Evolutionary conservation across 2,113 vertebrate species (phyloP), one percentile per base, ranked within the genome.

Genomic region (Poeciliopsis retropinna): DNA sequence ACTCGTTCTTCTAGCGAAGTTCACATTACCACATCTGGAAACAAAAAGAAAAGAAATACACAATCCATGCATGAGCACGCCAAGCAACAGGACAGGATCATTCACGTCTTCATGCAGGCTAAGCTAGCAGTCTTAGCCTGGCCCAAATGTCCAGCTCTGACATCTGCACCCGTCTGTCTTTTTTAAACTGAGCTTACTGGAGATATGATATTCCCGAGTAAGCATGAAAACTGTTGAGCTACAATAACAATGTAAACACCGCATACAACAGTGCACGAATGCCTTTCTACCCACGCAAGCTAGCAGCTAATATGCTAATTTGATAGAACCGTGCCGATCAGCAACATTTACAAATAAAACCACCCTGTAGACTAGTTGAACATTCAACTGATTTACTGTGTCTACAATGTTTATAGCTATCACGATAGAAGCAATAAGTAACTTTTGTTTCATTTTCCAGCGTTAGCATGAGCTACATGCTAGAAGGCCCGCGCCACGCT

Each of bases 1-100:
- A 90, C 96, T 99, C 9, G 98, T 99, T 94, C 98, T 96, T 88
- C 98, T 95, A 0, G 98, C 98, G 79, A 99, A 99, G 87, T 99
- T 99, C 12, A 99, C 98, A 51, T 99, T 99, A 72, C 96, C 98
- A 79, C 98, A 99, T 87, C 97, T 98, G 25, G 47, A 1, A 51
- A 51, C 13, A 15, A 39, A 39, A 39, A 15, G 0, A 41, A 41
- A 69, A 73, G 85, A 30, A 27, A 72, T 44, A 1, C 17, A n/a
- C 2, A 6, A 13, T 8, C 4, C 4, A 60, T 19, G 13, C 57
- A 30, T 8, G n/a, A 37, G 37, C 3, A 44, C 28, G 30, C 51
- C 22, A 57, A 25, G 6, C 3, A 32, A 17, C 7, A 34, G 12
- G 32, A 15, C 32, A 37, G 22, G 32, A 37, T 10, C 44, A 0